A percentile compares a stretch with the other conserved stretches of the same genome.
Conservation (phyloP, 2,888 invertebrate genomes). For the Hydriomena furcata region DNA sequence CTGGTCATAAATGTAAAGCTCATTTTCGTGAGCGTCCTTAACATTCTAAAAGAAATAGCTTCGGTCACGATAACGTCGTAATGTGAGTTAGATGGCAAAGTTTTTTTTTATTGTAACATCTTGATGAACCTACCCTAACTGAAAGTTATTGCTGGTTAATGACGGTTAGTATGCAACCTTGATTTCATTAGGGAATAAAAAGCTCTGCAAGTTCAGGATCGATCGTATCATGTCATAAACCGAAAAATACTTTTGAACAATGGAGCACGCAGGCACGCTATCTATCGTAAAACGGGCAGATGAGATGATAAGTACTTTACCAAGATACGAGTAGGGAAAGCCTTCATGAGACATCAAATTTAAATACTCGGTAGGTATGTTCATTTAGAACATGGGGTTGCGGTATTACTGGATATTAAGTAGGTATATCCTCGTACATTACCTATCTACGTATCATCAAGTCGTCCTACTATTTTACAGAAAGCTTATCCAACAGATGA, state of each 20-base stretch:
- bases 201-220: slow-evolving; percentile 61
- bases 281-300: slow-evolving; percentile 2
- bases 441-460: too few relatives aligned
- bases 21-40: slow-evolving; percentile 71
- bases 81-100: slow-evolving; percentile 67
- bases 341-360: too few relatives aligned
- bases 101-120: slow-evolving; percentile 65
- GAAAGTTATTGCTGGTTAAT: slow-evolving; percentile 61
- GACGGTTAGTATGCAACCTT: slow-evolving; percentile 62
- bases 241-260: slow-evolving; percentile 27
- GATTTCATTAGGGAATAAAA: slow-evolving; percentile 45
- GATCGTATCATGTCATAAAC: slow-evolving; percentile 25
- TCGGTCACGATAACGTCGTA: slow-evolving; percentile 67
- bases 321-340: too few relatives aligned
- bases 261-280: slow-evolving; percentile 14
- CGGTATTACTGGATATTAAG: too few relatives aligned
- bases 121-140: slow-evolving; percentile 69
- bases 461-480: too few relatives aligned
- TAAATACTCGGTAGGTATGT: too few relatives aligned
- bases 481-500: too few relatives aligned
- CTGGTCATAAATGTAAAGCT: slow-evolving; percentile 63
- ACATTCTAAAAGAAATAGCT: slow-evolving; percentile 66
- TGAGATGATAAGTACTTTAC: not conserved
- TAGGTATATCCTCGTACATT: too few relatives aligned
- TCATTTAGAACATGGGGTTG: too few relatives aligned